Percentiles rank a stretch among this genome's conserved stretches.
Conservation (phyloP, 2,888 invertebrate species). For the Trilocha varians region DNA sequence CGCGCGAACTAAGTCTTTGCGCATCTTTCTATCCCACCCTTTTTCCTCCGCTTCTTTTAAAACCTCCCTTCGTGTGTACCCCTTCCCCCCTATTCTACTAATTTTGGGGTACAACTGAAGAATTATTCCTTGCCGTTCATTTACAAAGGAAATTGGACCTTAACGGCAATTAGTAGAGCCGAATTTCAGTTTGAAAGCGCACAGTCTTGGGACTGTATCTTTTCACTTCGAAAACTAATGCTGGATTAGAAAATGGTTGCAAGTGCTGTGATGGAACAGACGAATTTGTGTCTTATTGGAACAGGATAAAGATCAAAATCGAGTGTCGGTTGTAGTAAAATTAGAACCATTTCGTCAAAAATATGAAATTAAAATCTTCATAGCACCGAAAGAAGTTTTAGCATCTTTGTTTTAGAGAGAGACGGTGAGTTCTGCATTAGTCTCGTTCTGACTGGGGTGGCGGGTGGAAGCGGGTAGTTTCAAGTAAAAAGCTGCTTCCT, state of each 20-base stretch:
- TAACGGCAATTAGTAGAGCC: constrained; percentile 30
- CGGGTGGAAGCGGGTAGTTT: constrained; percentile 62
- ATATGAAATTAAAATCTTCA: constrained; percentile 75
- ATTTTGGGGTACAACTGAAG: constrained; percentile 73
- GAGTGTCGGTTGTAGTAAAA: constrained; percentile 31
- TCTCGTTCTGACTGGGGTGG: constrained; percentile 50
- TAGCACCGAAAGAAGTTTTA: constrained; percentile 74
- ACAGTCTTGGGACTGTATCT: constrained; percentile 72
- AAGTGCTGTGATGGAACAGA: constrained; percentile 35
- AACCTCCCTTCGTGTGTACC: constrained; percentile 72
- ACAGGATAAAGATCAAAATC: constrained; percentile 22
- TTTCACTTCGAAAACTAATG: constrained; percentile 74
- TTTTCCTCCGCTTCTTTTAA: constrained; percentile 73
- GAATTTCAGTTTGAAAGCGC: constrained; percentile 28
- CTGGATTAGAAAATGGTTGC: constrained; percentile 68
- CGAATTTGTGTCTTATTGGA: constrained; percentile 17
- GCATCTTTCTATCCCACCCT: constrained; percentile 73
- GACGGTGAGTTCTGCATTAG: constrained; percentile 65
- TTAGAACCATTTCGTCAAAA: constrained; percentile 73
- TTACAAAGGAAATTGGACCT: constrained; percentile 33
- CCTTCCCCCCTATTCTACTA: constrained; percentile 73
- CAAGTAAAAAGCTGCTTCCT: constrained; percentile 71
- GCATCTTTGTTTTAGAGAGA: constrained; percentile 74
- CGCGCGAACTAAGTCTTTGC: constrained; percentile 73
- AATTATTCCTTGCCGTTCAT: constrained; percentile 64